Evolutionary conservation across 2,797 vertebrate genomes (phyloP).

Genomic region (Emys orbicularis): DNA sequence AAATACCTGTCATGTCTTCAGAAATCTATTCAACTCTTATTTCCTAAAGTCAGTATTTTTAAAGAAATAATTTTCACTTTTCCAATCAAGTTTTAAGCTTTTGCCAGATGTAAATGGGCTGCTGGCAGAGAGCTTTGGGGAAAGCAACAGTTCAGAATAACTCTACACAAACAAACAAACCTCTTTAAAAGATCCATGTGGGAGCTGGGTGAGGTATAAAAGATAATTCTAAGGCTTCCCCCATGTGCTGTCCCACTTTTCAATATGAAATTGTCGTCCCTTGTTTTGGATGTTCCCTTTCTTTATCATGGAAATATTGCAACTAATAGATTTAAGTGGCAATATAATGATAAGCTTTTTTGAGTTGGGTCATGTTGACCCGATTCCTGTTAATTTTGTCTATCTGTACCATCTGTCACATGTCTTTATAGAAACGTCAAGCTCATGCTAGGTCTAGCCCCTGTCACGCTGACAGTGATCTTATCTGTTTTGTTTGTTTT

Average conservation of each 20-base stretch:
- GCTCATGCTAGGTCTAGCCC: constrained; percentile 51
- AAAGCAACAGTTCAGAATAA: neutral
- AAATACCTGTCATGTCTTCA: neutral
- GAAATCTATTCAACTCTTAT: constrained; percentile 9
- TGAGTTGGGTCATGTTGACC: constrained; percentile 78
- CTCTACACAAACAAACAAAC: fast-evolving
- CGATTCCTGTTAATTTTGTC: constrained; percentile 70
- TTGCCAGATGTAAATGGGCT: constrained; percentile 70
- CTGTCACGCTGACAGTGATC: constrained; percentile 10
- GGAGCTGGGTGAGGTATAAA: neutral
- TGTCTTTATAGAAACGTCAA: constrained; percentile 2
- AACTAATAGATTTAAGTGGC: constrained; percentile 73
- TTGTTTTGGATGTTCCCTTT: constrained; percentile 64
- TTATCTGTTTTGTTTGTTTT: constrained; percentile 33
- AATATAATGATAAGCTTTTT: constrained; percentile 78
- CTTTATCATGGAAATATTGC: constrained; percentile 76
- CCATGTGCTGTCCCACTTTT: constrained; percentile 12
- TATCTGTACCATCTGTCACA: constrained; percentile 54
- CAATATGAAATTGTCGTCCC: neutral
- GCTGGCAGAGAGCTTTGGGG: neutral
- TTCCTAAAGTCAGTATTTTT: constrained; percentile 5
- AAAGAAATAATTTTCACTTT: constrained; percentile 37
- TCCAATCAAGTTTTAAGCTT: constrained; percentile 54
- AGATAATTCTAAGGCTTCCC: neutral
- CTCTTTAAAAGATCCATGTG: fast-evolving